Conservation (phyloP, 2,888 invertebrate genomes). For the Byasa hedistus region DNA sequence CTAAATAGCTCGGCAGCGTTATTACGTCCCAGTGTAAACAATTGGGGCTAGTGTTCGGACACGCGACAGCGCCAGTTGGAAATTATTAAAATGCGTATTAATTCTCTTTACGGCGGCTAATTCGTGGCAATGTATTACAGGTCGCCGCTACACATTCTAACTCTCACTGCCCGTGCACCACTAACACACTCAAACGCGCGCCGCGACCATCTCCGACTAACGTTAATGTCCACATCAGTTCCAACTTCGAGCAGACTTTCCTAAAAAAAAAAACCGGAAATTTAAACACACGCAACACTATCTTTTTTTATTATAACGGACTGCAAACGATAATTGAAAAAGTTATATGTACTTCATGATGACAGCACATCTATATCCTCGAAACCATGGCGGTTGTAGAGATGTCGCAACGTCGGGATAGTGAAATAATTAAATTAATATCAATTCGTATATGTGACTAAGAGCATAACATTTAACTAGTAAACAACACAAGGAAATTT, state of each 20-base stretch:
- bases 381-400: no score
- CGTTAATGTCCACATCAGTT: constrained; percentile 19
- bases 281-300: neutral
- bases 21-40: constrained; percentile 16
- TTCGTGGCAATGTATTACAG: constrained; percentile 44
- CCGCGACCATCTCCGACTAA: constrained; percentile 27
- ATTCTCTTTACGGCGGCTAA: constrained; percentile 46
- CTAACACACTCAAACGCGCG: constrained; percentile 54
- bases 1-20: constrained; percentile 8
- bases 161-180: constrained; percentile 66
- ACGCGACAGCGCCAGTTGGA: constrained; percentile 18
- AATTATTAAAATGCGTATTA: constrained; percentile 38
- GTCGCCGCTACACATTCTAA: constrained; percentile 61
- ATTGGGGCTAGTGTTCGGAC: constrained; percentile 1
- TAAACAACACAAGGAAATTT: no score
- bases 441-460: no score
- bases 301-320: no score
- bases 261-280: neutral
- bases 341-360: no score
- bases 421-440: no score
- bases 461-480: no score
- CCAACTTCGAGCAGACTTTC: constrained; percentile 7
- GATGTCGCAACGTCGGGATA: no score
- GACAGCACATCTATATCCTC: no score
- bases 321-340: no score